Conservation (phyloP, 2,888 invertebrate species). For the Sarcophaga subvicina region DNA sequence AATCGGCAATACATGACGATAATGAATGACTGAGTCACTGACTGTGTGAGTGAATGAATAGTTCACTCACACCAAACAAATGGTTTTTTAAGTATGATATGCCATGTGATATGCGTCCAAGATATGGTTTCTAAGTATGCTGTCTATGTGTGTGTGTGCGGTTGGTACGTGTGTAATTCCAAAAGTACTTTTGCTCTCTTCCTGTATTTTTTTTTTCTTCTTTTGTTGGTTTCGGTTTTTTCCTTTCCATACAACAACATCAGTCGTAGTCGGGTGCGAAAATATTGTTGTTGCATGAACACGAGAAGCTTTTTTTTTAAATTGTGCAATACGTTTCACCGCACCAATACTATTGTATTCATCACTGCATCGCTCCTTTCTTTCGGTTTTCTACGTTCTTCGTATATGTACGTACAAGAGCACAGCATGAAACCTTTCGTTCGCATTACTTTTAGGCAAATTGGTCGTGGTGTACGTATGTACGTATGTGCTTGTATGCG, state of each 20-base stretch:
- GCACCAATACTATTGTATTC: not conserved
- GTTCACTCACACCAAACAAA: not conserved
- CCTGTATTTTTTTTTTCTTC: not conserved
- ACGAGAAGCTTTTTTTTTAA: constrained; percentile 15
- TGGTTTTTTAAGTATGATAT: not conserved
- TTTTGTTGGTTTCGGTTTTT: not conserved
- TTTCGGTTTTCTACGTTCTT: not conserved
- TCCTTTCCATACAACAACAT: not conserved
- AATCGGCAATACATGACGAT: constrained; percentile 28
- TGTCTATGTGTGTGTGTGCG: not conserved
- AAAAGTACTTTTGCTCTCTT: constrained; percentile 16
- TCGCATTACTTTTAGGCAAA: constrained; percentile 19
- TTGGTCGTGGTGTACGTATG: constrained; percentile 46
- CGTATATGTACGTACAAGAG: not conserved
- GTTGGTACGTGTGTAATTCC: not conserved
- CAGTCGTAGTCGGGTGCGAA: constrained; percentile 42
- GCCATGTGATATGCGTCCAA: not conserved
- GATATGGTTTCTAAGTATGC: constrained; percentile 1
- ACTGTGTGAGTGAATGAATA: not conserved
- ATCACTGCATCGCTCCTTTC: not conserved
- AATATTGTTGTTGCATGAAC: constrained; percentile 35
- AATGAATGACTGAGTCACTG: constrained; percentile 6
- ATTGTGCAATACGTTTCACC: constrained; percentile 39
- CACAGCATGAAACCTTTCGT: constrained; percentile 40
- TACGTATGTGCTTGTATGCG: not conserved